Evolutionary conservation across 2,888 invertebrate genomes (phyloP).

Genomic region (Hypolimnas misippus): DNA sequence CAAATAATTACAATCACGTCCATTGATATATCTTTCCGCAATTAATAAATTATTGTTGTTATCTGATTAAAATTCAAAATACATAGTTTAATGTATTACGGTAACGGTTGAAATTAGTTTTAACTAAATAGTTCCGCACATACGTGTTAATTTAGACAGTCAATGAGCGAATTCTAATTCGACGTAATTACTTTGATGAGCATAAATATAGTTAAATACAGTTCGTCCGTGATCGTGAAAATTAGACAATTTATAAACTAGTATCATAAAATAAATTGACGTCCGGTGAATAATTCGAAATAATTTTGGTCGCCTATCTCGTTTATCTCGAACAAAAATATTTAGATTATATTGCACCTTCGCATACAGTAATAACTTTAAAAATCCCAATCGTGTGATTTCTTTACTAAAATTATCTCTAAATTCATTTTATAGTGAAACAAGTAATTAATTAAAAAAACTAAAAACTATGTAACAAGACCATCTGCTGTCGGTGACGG

Average conservation of each 20-base stretch:
- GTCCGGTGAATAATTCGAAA: constrained; percentile 5
- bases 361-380: no score
- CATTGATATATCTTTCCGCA: no score
- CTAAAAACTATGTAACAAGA: no score
- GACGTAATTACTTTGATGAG: constrained; percentile 23
- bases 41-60: background rate
- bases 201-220: constrained; percentile 17
- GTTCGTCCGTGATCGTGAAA: constrained; percentile 21
- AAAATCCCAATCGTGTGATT: no score
- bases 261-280: constrained; percentile 8
- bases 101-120: constrained; percentile 11
- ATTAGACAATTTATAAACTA: constrained; percentile 19
- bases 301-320: background rate
- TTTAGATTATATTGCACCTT: no score
- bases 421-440: no score
- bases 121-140: constrained; percentile 9
- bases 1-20: no score
- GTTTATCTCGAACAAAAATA: no score
- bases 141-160: constrained; percentile 9
- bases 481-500: no score
- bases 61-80: background rate
- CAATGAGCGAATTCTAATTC: constrained; percentile 19
- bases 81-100: background rate
- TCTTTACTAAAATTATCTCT: no score
- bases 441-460: no score